These are phyloP conservation scores for Sinhomidia bicolor DNA, from an alignment of 2,888 invertebrate species.

Conservation along the genomic window DNA sequence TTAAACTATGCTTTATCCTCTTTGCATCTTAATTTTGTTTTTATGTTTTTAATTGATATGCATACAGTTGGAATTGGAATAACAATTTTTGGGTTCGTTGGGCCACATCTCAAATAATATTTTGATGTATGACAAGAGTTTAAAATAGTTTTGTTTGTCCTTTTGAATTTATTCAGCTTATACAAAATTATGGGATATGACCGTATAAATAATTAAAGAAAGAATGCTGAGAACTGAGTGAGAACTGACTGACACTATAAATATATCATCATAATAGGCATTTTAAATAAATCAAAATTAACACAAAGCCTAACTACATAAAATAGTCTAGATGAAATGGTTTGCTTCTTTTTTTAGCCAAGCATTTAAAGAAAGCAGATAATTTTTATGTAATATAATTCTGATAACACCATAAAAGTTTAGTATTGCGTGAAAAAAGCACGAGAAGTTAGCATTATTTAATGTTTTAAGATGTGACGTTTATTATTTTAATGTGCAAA, in stretches of 20 bases:
- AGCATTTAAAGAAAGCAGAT: not conserved
- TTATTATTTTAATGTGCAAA: not conserved
- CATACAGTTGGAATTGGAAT: not conserved
- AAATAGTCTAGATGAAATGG: not conserved
- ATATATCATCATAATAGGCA: no score
- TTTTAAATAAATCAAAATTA: no score
- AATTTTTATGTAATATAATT: not conserved
- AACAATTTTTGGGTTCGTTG: not conserved
- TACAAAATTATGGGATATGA: no score
- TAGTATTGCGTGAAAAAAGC: not conserved
- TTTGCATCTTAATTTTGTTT: no score
- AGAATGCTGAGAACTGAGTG: no score
- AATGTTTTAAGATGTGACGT: not conserved
- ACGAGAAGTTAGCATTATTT: not conserved
- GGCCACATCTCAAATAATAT: not conserved
- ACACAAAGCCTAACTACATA: no score
- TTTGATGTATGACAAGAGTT: not conserved
- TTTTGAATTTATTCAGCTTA: no score
- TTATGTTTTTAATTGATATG: not conserved
- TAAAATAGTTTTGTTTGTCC: not conserved
- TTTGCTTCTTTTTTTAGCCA: not conserved
- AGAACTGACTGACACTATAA: no score
- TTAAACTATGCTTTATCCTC: no score
- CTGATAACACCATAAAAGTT: not conserved
- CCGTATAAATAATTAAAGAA: no score